These are phyloP conservation scores for Cryptotis parvus DNA, from an alignment of 2,113 vertebrate genomes.

Conservation along the genomic window DNA sequence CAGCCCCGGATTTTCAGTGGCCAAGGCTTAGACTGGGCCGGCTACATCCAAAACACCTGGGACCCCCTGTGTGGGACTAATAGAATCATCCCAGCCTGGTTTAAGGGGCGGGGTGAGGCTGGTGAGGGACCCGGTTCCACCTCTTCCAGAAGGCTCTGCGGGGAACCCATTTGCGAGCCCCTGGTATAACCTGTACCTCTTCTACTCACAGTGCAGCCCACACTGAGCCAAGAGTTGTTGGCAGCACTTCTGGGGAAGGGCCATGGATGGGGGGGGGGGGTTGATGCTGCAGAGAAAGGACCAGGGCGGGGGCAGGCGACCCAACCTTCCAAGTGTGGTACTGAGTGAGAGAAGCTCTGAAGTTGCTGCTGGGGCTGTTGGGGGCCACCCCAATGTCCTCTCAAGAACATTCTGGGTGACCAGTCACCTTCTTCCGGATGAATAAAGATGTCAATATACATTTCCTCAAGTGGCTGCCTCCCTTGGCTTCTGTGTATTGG, in stretches of 20 bases:
- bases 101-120: rapidly evolving
- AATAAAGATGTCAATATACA: constrained; percentile 67
- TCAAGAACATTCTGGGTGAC: not conserved
- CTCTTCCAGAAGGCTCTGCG: constrained; percentile 16
- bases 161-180: not conserved
- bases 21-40: not conserved
- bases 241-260: not conserved
- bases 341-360: not conserved
- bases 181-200: too few relatives aligned
- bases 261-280: not conserved
- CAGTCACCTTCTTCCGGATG: not conserved
- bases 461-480: constrained; percentile 29
- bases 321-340: rapidly evolving
- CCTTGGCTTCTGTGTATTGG: not conserved
- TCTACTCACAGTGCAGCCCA: too few relatives aligned
- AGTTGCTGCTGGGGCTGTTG: not conserved
- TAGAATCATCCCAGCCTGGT: not conserved
- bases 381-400: not conserved
- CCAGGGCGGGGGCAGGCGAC: not conserved
- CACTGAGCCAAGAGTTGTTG: too few relatives aligned
- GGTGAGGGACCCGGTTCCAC: too few relatives aligned
- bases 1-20: not conserved
- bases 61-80: rapidly evolving
- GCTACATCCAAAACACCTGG: not conserved
- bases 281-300: not conserved